Conservation (phyloP, 2,888 invertebrate species). For the Pasiphila rectangulata region DNA sequence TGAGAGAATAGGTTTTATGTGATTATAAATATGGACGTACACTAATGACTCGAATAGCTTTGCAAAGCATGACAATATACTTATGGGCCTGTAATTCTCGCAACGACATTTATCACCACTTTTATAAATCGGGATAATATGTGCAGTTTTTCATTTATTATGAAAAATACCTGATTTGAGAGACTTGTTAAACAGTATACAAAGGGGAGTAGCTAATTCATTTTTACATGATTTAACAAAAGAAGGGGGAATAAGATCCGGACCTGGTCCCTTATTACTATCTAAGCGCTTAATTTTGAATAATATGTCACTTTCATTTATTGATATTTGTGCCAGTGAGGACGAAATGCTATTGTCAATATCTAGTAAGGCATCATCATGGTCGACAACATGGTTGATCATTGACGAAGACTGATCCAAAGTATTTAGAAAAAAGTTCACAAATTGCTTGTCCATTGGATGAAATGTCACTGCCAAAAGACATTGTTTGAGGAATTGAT, state of each 20-base stretch:
- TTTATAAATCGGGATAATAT: neutral
- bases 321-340: neutral
- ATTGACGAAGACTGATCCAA: neutral
- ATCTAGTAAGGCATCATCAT: neutral
- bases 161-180: neutral
- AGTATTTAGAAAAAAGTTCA: neutral
- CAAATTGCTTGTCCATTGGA: neutral
- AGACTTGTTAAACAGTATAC: conserved; percentile 1
- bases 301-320: neutral
- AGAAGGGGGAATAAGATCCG: neutral
- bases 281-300: neutral
- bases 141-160: neutral
- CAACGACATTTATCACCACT: neutral
- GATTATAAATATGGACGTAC: neutral
- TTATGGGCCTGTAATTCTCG: neutral
- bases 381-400: neutral
- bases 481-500: neutral
- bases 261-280: conserved; percentile 1
- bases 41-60: neutral
- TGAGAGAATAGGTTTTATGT: neutral
- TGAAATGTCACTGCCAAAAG: neutral
- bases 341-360: neutral
- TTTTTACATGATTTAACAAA: neutral
- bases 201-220: neutral
- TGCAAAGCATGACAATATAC: neutral